Base-by-base conservation (phyloP, 1,140 invertebrate species). In the Patella vulgata region DNA sequence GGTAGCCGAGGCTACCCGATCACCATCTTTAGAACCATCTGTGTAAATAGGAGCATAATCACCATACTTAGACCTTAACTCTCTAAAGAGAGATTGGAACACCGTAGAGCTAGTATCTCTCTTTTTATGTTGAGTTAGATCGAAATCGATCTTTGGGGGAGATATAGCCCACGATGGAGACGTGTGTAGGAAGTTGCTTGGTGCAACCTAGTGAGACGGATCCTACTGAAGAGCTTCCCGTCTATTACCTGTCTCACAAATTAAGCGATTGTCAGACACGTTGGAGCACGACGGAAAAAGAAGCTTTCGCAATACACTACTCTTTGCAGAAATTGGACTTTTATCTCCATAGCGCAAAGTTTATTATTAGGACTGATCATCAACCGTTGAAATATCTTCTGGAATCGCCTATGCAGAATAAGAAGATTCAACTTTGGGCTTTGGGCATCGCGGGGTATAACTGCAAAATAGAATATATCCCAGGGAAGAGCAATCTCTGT, bases 231-330 rank as follows among this genome's bases (percentile, higher is more conserved):
- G 33, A 8, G 0, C 55, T 25, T 8, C 21, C 63, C 0, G 59
- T 72, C 19, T 56, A 61, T 30, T 74, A 63, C 30, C n/a, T 70
- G 3, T 68, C 62, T n/a, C 66, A 73, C 27, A 68, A 66, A 48
- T 28, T 77, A 11, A 64, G 55, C 14, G 11, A 27, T 2, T 54
- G 56, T 23, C 70, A 78, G 46, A 27, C 6, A 0, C 9, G 40
- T 0, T 73, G 69, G 62, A 30, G 70, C 0, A 67, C 59, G 0
- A 67, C 69, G 8, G 40, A 53, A 27, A 53, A 61, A 8, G 50
- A 61, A 21, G 25, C 12, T 5, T 61, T 30, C 5, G 50, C 50
- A 0, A 54, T 61, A 1, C 2, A 33, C 28, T 61, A 36, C 46
- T 25, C 9, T 4, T 17, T 61, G 3, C n/a, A 61, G 19, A 61